These are phyloP conservation scores for Trachelus tabidus DNA, from an alignment of 2,888 invertebrate genomes.

Conservation along the genomic window DNA sequence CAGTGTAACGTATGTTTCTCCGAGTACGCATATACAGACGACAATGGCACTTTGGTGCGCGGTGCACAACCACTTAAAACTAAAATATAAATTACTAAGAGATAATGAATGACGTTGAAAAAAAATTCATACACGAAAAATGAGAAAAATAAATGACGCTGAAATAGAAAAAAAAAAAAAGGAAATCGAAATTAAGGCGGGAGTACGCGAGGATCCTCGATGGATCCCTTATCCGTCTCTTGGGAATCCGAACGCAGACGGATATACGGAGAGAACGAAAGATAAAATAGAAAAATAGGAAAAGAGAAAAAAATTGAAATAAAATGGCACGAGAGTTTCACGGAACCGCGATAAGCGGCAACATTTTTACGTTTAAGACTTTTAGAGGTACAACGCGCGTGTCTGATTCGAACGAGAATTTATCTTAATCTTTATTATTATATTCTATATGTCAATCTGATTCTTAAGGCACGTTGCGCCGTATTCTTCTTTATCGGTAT, in stretches of 20 bases:
- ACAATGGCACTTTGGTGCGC: slow-evolving; percentile 55
- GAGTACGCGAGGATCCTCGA: too few relatives aligned
- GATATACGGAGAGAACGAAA: too few relatives aligned
- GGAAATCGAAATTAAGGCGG: neutral
- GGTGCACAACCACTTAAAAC: slow-evolving; percentile 18
- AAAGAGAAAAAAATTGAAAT: slow-evolving; percentile 25
- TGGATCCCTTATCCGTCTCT: too few relatives aligned
- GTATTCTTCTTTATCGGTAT: too few relatives aligned
- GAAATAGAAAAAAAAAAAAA: slow-evolving; percentile 15
- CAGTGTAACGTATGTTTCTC: too few relatives aligned
- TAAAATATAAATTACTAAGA: slow-evolving; percentile 29
- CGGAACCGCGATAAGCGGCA: slow-evolving; percentile 57
- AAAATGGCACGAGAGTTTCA: slow-evolving; percentile 63
- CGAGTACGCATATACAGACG: neutral
- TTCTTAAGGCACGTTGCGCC: too few relatives aligned
- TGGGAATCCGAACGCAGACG: too few relatives aligned
- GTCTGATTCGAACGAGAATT: neutral
- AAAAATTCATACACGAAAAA: slow-evolving; percentile 10
- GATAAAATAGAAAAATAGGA: too few relatives aligned
- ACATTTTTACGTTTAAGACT: slow-evolving; percentile 14
- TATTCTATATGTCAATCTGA: too few relatives aligned
- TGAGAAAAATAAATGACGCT: slow-evolving; percentile 8
- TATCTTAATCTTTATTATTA: too few relatives aligned
- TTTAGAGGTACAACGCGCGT: slow-evolving; percentile 5
- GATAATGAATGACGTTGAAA: slow-evolving; percentile 14